Percentiles rank a stretch among this genome's conserved stretches.
These are phyloP conservation scores for Drosophila lacertosa DNA, from an alignment of 1,140 invertebrate genomes.

Conservation along the genomic window DNA sequence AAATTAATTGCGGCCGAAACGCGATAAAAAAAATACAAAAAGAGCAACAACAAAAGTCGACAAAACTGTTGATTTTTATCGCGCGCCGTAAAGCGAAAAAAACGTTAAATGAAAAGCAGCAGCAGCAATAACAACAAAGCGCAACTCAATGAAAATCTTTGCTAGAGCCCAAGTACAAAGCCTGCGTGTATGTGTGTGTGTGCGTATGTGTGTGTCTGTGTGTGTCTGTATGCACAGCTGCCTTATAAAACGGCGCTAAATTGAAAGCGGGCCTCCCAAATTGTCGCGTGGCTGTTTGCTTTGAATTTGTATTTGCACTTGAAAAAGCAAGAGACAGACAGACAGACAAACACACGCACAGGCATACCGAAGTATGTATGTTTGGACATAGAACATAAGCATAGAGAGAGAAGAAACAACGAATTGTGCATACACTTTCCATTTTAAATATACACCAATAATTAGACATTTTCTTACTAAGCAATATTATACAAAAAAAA, in stretches of 20 bases:
- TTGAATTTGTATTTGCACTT: slow-evolving; percentile 59
- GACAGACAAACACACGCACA: not conserved
- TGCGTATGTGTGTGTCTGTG: not conserved
- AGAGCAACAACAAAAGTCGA: slow-evolving; percentile 10
- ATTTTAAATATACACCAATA: no score
- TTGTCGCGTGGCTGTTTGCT: slow-evolving; percentile 60
- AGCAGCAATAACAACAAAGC: slow-evolving; percentile 29
- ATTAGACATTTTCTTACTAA: no score
- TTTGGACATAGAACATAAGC: not conserved
- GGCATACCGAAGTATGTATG: not conserved
- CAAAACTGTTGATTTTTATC: slow-evolving; percentile 70
- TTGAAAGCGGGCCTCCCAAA: slow-evolving; percentile 57
- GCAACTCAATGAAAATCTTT: slow-evolving; percentile 68
- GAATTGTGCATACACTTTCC: slow-evolving; percentile 14
- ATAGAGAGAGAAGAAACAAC: slow-evolving; percentile 2
- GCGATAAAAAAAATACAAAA: slow-evolving; percentile 48
- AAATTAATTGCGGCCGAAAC: slow-evolving; percentile 56
- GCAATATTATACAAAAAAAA: no score
- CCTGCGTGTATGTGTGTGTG: slow-evolving; percentile 5
- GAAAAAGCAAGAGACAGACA: slow-evolving; percentile 34
- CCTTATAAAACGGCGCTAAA: slow-evolving; percentile 60
- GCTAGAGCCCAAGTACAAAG: slow-evolving; percentile 46
- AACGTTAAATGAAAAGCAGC: slow-evolving; percentile 47
- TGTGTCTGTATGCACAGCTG: slow-evolving; percentile 30
- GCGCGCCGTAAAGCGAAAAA: slow-evolving; percentile 44